phyloP scores from a whole-genome alignment of 2,797 vertebrate species.

The Gymnoscopelus braueri region DNA sequence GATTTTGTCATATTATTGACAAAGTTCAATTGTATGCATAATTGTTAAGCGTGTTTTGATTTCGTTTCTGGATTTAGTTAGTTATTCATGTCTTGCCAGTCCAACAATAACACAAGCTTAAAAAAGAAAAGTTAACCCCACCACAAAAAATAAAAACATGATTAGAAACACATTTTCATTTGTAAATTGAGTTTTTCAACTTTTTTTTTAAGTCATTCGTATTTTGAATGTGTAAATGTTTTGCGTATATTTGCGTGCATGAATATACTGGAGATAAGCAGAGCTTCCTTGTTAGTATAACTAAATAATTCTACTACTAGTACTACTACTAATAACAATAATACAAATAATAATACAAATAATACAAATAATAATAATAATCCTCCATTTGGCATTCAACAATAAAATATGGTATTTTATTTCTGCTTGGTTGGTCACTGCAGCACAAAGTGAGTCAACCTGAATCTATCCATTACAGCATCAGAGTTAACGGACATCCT shows the following conservation, averaged over 20 bases:
- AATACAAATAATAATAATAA: slow-evolving; percentile 41
- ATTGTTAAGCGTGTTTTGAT: slow-evolving; percentile 1
- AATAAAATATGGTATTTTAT: slow-evolving; percentile 57
- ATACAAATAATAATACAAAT: slow-evolving; percentile 43
- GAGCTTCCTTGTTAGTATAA: neutral
- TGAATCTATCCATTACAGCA: slow-evolving; percentile 71
- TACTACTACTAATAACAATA: slow-evolving; percentile 23
- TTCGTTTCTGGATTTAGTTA: neutral
- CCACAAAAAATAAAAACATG: too few relatives aligned
- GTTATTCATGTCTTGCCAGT: neutral
- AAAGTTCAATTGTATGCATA: neutral
- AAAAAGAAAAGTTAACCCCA: too few relatives aligned
- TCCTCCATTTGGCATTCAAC: slow-evolving; percentile 35
- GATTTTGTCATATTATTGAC: neutral
- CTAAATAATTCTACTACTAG: neutral
- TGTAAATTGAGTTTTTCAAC: neutral
- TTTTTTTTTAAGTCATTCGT: neutral
- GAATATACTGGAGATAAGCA: too few relatives aligned
- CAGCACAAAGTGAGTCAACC: slow-evolving; percentile 58
- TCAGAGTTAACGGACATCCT: slow-evolving; percentile 69
- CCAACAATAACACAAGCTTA: too few relatives aligned
- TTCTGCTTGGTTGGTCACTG: slow-evolving; percentile 54
- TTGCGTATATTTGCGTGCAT: neutral
- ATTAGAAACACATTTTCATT: neutral
- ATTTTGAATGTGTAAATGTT: neutral